phyloP scores from a whole-genome alignment of 2,888 invertebrate genomes.

The Harpalus rufipes region DNA sequence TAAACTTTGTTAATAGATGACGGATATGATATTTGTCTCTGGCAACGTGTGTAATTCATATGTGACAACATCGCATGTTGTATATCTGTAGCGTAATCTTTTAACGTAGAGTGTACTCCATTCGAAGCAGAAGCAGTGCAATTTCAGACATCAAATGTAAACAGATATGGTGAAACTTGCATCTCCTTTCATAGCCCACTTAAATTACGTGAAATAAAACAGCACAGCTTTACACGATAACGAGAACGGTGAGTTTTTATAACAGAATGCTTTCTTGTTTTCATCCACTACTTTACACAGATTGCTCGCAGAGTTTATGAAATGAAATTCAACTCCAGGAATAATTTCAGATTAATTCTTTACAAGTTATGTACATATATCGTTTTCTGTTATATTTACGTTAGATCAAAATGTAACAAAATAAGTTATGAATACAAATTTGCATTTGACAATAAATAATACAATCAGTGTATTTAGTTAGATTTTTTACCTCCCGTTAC shows the following conservation, averaged over 20 bases:
- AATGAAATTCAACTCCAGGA: too few species aligned
- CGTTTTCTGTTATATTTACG: too few species aligned
- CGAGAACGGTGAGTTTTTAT: constrained; percentile 31
- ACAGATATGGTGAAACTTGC: constrained; percentile 50
- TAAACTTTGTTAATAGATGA: neutral
- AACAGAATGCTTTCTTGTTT: constrained; percentile 38
- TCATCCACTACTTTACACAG: neutral
- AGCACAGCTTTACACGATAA: constrained; percentile 43
- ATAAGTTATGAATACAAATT: too few species aligned
- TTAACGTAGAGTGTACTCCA: constrained; percentile 29
- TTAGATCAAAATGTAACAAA: too few species aligned
- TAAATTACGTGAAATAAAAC: constrained; percentile 51
- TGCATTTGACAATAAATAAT: too few species aligned
- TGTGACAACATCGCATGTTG: neutral
- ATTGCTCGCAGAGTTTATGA: too few species aligned
- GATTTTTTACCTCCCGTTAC: too few species aligned
- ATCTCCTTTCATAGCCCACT: constrained; percentile 49
- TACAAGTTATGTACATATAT: too few species aligned
- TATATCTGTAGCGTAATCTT: constrained; percentile 12
- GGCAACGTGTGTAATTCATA: neutral
- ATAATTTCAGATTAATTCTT: too few species aligned
- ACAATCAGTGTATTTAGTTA: too few species aligned
- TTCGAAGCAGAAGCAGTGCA: constrained; percentile 21
- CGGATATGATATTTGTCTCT: neutral
- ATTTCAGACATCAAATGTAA: constrained; percentile 50